Evolutionary conservation across 2,888 invertebrate species (phyloP), one percentile per base, ranked within the genome.

Genomic region (Hydriomena furcata): DNA sequence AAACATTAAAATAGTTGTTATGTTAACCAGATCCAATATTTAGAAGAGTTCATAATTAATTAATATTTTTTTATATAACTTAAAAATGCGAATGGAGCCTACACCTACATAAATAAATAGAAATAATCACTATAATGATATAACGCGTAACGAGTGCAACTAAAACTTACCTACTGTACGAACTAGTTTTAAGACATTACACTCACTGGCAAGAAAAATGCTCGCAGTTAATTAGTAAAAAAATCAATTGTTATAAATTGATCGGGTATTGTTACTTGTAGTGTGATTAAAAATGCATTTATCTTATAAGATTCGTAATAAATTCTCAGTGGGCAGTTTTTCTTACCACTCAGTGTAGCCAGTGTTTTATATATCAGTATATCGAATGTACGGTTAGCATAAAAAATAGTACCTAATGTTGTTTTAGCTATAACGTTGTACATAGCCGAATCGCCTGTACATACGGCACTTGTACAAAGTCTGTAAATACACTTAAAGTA

Each of bases 401-500:
- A 63, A 54, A 56, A 36, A 38, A 27, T 43, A 38, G 13, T 36
- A 36, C 2, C 20, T n/a, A 42, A 40, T 49, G 55, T 63, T 54
- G 55, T 58, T 58, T 48, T 56, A 52, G 52, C 51, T 43, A 51
- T 47, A 43, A 47, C 51, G 48, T 50, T 63, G 61, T 63, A 61
- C 58, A 65, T 66, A 62, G 60, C 52, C 54, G 52, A 60, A 52
- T 70, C 57, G 23, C 52, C 46, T 85, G 84, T 86, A 86, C 73
- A 85, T 86, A 84, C 58, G 45, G 63, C 67, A 75, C 65, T 58
- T 87, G 88, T 87, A 87, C 68, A 88, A 83, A 87, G 55, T 65
- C 55, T 88, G 88, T 89, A 87, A 85, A 89, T 89, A 88, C 76
- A 82, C 55, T 74, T 72, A 67, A 71, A 82, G 73, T 82, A 79